These are phyloP conservation scores for Tolypeutes matacus DNA, from an alignment of 2,797 vertebrate species.

Conservation along the genomic window DNA sequence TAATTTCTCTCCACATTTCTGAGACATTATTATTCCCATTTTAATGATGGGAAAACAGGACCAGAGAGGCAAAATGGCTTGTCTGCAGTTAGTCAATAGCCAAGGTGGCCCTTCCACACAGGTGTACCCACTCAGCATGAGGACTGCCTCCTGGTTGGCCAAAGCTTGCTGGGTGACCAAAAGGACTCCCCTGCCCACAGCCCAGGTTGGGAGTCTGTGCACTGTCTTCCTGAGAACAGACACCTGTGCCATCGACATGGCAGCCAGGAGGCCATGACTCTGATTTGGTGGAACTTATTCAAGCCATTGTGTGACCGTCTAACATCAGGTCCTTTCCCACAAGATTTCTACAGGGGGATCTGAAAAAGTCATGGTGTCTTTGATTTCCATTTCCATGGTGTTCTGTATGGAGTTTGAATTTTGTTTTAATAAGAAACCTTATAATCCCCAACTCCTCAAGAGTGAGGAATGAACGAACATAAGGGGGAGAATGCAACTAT, in stretches of 20 bases:
- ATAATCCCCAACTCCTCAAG: too few species aligned
- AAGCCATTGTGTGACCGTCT: background rate
- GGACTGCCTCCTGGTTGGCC: background rate
- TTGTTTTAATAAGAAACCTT: constrained; percentile 38
- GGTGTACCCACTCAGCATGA: background rate
- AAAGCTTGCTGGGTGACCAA: background rate
- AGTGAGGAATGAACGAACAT: too few species aligned
- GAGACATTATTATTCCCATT: background rate
- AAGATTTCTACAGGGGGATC: background rate
- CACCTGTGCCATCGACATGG: background rate
- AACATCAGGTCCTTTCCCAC: background rate
- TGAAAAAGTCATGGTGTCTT: background rate
- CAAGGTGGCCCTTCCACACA: background rate
- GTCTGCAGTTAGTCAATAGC: background rate
- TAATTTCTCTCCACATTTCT: background rate
- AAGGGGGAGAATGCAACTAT: too few species aligned
- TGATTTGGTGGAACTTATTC: background rate
- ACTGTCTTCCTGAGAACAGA: background rate
- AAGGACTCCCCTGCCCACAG: background rate
- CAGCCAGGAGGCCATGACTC: background rate
- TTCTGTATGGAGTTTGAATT: background rate
- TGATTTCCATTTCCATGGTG: background rate
- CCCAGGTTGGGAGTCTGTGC: background rate
- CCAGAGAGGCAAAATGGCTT: background rate
- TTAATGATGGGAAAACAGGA: background rate